These are phyloP conservation scores for Calypte anna DNA, from an alignment of 2,113 vertebrate species.

Conservation along the genomic window DNA sequence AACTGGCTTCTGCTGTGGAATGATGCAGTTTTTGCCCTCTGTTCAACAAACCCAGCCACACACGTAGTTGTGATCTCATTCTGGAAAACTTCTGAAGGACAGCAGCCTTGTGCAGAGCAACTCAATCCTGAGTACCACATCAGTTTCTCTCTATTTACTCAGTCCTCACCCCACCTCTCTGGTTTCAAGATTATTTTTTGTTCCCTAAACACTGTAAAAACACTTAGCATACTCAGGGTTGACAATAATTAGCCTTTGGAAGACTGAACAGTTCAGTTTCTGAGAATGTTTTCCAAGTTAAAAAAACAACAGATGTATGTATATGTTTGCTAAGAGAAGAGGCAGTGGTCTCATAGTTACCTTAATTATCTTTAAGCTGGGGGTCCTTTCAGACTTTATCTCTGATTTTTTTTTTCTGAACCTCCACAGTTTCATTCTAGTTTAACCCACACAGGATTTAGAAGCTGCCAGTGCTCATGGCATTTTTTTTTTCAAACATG, in stretches of 20 bases:
- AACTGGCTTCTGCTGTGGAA: conserved; percentile 41
- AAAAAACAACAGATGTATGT: neutral
- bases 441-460: neutral
- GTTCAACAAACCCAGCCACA: conserved; percentile 51
- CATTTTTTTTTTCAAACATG: neutral
- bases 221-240: neutral
- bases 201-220: neutral
- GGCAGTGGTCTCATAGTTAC: neutral
- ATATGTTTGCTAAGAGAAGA: neutral
- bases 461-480: neutral
- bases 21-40: conserved; percentile 58
- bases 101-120: conserved; percentile 7
- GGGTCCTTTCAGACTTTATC: neutral
- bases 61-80: conserved; percentile 66
- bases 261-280: neutral
- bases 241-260: neutral
- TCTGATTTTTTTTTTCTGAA: neutral
- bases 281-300: neutral
- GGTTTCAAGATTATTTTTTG: conserved; percentile 28
- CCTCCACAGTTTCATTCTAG: neutral
- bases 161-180: neutral
- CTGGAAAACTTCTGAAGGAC: conserved; percentile 67
- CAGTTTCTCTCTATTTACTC: neutral
- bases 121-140: neutral
- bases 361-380: neutral